Evolutionary conservation across 2,888 invertebrate species (phyloP).

Genomic region (Epistrophe eligans): DNA sequence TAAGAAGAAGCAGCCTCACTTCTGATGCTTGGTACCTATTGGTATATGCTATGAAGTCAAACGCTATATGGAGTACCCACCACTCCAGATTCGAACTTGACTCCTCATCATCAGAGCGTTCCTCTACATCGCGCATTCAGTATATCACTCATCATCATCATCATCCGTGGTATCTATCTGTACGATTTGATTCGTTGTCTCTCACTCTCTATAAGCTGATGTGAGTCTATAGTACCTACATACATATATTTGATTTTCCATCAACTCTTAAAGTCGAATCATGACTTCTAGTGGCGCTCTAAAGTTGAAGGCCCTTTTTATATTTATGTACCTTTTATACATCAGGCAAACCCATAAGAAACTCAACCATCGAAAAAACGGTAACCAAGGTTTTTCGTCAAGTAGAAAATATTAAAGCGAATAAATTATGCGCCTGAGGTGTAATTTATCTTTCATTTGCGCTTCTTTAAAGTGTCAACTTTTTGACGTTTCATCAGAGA

Average conservation of each 20-base stretch:
- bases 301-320: slow-evolving; percentile 54
- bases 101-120: slow-evolving; percentile 29
- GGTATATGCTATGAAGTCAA: slow-evolving; percentile 60
- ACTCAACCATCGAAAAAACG: slow-evolving; percentile 44
- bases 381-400: slow-evolving; percentile 46
- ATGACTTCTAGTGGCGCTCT: slow-evolving; percentile 73
- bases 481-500: slow-evolving; percentile 65
- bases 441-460: slow-evolving; percentile 74
- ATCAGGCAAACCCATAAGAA: not conserved
- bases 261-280: slow-evolving; percentile 76
- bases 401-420: slow-evolving; percentile 30
- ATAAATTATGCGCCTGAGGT: slow-evolving; percentile 67
- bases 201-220: slow-evolving; percentile 36
- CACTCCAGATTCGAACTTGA: slow-evolving; percentile 45
- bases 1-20: slow-evolving; percentile 29
- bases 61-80: slow-evolving; percentile 62
- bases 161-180: slow-evolving; percentile 65
- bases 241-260: slow-evolving; percentile 75
- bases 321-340: slow-evolving; percentile 38
- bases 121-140: slow-evolving; percentile 3
- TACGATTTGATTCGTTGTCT: slow-evolving; percentile 62
- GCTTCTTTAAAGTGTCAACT: slow-evolving; percentile 72
- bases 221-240: slow-evolving; percentile 29
- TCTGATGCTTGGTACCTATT: not conserved
- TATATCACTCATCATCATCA: slow-evolving; percentile 67